phyloP scores from a whole-genome alignment of 2,888 invertebrate species.

The Dusona sp. region DNA sequence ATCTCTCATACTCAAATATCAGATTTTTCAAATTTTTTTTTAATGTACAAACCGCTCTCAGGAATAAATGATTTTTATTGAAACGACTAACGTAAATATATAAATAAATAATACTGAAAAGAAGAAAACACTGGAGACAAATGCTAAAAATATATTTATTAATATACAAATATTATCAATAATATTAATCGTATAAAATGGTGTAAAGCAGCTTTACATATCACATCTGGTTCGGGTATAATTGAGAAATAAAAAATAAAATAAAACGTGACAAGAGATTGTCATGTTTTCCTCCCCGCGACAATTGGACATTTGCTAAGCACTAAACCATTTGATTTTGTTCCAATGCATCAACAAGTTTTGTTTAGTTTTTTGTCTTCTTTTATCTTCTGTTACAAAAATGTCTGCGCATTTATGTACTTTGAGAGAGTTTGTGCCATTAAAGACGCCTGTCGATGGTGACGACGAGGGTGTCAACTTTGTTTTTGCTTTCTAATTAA shows the following conservation, averaged over 20 bases:
- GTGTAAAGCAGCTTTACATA: slow-evolving; percentile 84
- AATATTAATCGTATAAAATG: slow-evolving; percentile 81
- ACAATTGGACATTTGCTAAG: slow-evolving; percentile 50
- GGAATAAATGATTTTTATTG: background rate
- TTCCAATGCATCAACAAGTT: slow-evolving; percentile 34
- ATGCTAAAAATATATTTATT: slow-evolving; percentile 74
- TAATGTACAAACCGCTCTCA: background rate
- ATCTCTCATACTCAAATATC: too few relatives aligned
- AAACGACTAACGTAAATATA: background rate
- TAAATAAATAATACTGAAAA: background rate
- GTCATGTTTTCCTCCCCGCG: background rate
- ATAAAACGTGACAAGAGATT: slow-evolving; percentile 27
- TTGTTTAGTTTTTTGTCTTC: slow-evolving; percentile 26
- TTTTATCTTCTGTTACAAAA: background rate
- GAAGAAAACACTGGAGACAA: slow-evolving; percentile 1
- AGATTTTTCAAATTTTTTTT: background rate
- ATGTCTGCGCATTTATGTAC: slow-evolving; percentile 31
- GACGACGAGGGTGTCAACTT: slow-evolving; percentile 12
- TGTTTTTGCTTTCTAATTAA: slow-evolving; percentile 63
- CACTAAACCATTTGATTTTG: slow-evolving; percentile 55
- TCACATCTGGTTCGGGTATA: slow-evolving; percentile 82
- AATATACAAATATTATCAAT: slow-evolving; percentile 79
- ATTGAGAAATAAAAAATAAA: slow-evolving; percentile 52
- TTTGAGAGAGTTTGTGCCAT: slow-evolving; percentile 15
- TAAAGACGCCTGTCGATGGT: background rate